A percentile compares a stretch with the other conserved stretches of the same genome.
These are phyloP conservation scores for Diabrotica virgifera DNA, from an alignment of 1,140 invertebrate species.

Conservation along the genomic window DNA sequence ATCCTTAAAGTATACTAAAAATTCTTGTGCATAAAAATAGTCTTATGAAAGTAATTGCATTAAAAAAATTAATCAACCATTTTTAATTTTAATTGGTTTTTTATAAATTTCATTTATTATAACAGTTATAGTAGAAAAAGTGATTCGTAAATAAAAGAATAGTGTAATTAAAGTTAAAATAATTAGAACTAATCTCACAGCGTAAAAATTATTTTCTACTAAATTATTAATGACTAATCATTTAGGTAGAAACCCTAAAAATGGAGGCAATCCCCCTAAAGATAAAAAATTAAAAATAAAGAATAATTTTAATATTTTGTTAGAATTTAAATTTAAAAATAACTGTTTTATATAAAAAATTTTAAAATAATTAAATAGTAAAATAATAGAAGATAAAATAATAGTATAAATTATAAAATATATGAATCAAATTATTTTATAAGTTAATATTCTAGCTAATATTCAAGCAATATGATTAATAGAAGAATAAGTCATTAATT, in stretches of 20 bases:
- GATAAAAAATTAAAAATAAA: constrained; percentile 53
- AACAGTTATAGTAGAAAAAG: constrained; percentile 20
- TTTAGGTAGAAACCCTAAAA: constrained; percentile 56
- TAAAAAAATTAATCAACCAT: constrained; percentile 31
- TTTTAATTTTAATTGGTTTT: constrained; percentile 13
- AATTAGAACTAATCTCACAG: constrained; percentile 48
- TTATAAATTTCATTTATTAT: neutral
- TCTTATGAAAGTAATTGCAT: constrained; percentile 43
- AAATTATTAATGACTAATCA: constrained; percentile 52
- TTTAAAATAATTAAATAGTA: constrained; percentile 49
- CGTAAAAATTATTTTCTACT: constrained; percentile 46
- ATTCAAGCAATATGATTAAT: constrained; percentile 58
- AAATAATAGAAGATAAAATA: constrained; percentile 46
- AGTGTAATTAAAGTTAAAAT: constrained; percentile 51
- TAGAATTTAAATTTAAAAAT: constrained; percentile 45
- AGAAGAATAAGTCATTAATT: constrained; percentile 54
- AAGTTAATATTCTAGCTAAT: constrained; percentile 46
- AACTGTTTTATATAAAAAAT: constrained; percentile 51
- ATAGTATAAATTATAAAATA: constrained; percentile 51
- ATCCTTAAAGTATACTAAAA: constrained; percentile 49
- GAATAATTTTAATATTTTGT: constrained; percentile 46
- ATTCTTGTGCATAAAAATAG: constrained; percentile 44
- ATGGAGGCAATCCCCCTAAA: constrained; percentile 53
- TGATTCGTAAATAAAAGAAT: constrained; percentile 50
- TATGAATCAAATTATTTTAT: constrained; percentile 47